A percentile compares a stretch with the other conserved stretches of the same genome.
Evolutionary conservation across 2,113 vertebrate genomes (phyloP).

Genomic region (Nothobranchius kuhntae): DNA sequence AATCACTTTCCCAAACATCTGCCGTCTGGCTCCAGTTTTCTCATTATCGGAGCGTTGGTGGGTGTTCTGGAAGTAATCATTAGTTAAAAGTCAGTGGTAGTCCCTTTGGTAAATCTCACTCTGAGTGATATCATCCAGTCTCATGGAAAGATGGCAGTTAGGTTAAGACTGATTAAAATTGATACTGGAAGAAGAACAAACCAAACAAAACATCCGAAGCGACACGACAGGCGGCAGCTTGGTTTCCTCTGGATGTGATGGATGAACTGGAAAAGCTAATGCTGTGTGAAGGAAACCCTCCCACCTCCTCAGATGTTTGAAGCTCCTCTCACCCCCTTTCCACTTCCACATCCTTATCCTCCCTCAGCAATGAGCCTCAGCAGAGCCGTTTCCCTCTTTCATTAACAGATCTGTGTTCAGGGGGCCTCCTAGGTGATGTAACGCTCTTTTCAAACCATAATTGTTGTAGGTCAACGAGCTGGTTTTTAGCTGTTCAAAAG

Average conservation of each 20-base stretch:
- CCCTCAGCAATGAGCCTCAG: slow-evolving; percentile 36
- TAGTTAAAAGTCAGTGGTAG: slow-evolving; percentile 20
- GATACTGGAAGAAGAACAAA: not conserved
- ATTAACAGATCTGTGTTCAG: slow-evolving; percentile 10
- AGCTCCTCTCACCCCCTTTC: slow-evolving; percentile 39
- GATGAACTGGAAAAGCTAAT: not conserved
- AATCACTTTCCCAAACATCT: slow-evolving; percentile 65
- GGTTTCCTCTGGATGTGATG: slow-evolving; percentile 31
- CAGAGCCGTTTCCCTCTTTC: slow-evolving; percentile 34
- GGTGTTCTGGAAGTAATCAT: slow-evolving; percentile 62
- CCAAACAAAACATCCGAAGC: not conserved
- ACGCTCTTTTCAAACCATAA: not conserved
- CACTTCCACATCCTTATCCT: slow-evolving; percentile 55
- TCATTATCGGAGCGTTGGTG: slow-evolving; percentile 48
- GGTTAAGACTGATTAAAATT: not conserved
- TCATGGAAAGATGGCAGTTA: not conserved
- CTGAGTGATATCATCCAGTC: slow-evolving; percentile 32
- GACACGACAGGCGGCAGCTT: slow-evolving; percentile 7
- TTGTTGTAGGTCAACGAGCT: not conserved
- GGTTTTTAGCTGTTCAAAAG: not conserved
- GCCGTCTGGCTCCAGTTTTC: slow-evolving; percentile 56
- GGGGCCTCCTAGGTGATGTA: not conserved
- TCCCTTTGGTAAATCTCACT: slow-evolving; percentile 28
- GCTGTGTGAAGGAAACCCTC: slow-evolving; percentile 26
- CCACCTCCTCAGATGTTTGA: slow-evolving; percentile 44